phyloP scores from a whole-genome alignment of 2,797 vertebrate species.

The Bucorvus abyssinicus region DNA sequence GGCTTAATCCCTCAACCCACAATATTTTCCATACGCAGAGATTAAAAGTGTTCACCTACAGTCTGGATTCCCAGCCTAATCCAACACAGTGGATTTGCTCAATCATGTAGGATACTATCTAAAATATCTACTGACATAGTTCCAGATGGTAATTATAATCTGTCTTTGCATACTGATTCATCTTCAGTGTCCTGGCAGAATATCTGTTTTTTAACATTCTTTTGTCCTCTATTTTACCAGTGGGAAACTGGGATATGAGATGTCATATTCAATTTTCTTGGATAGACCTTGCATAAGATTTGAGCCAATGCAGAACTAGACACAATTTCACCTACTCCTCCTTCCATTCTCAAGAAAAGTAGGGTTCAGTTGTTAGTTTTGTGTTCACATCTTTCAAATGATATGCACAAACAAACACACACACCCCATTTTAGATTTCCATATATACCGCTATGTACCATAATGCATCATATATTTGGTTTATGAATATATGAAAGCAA shows the following conservation, averaged over 20 bases:
- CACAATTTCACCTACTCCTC: neutral
- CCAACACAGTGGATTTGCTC: neutral
- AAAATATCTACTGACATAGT: neutral
- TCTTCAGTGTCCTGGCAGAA: neutral
- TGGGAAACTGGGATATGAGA: neutral
- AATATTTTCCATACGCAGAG: neutral
- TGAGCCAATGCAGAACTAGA: neutral
- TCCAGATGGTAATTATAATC: neutral
- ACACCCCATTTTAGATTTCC: accelerated
- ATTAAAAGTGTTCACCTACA: neutral
- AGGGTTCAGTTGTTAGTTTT: neutral
- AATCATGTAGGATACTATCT: neutral
- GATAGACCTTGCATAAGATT: neutral
- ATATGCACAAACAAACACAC: neutral
- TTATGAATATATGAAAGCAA: neutral
- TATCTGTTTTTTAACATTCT: neutral
- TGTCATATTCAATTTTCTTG: neutral
- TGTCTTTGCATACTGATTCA: neutral
- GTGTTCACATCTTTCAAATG: neutral
- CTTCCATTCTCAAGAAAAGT: neutral
- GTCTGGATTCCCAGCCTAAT: neutral
- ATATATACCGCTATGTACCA: neutral
- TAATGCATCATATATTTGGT: neutral
- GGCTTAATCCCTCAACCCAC: neutral
- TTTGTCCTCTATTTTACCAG: neutral